Base-by-base conservation (phyloP, 1,140 invertebrate species). In the Zaprionus tsacasi region DNA sequence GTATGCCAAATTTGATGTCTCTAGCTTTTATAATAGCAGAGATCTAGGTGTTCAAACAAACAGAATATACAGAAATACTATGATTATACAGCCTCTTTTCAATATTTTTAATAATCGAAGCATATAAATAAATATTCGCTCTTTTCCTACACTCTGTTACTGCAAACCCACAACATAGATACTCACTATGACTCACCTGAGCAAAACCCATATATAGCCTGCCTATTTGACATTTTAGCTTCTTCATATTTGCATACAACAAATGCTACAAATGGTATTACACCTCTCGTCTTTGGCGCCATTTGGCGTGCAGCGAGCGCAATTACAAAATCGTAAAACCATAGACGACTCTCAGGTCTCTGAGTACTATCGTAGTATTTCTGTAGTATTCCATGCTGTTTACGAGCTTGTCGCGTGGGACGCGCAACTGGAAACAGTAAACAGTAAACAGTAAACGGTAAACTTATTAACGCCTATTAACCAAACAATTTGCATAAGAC, bases 401-500 rank as follows among this genome's bases (percentile, higher is more conserved):
- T 82, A 79, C 76, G 82, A 88, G 79, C 55, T 35, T 27, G 61
- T 82, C 79, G 79, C 82, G 82, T 82, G 82, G 71, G 79, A 54
- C 45, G 45, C 33, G 45, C 33, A 54, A 60, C 70, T 65, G 82
- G 59, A 52, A 79, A 71, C 73, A 73, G 73, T 69, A 82, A 82
- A 67, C 66, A 71, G 77, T 88, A 78, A 88, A 78, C n/a, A n/a
- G 61, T 71, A 30, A 30, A 30, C 27, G 68, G 56, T 30, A 64
- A 80, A 70, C 78, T 60, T 73, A 87, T 87, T 82, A 82, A 25
- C 80, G 81, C 68, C 83, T 87, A 77, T 82, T 88, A 88, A 61
- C 27, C 59, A 56, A 56, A 52, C 75, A 72, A 80, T 87, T 87
- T 87, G 80, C 83, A 76, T 88, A 61, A 12, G 25, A 6, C 12